These are phyloP conservation scores for Pseudorasbora parva DNA, from an alignment of 2,113 vertebrate genomes.

Conservation along the genomic window DNA sequence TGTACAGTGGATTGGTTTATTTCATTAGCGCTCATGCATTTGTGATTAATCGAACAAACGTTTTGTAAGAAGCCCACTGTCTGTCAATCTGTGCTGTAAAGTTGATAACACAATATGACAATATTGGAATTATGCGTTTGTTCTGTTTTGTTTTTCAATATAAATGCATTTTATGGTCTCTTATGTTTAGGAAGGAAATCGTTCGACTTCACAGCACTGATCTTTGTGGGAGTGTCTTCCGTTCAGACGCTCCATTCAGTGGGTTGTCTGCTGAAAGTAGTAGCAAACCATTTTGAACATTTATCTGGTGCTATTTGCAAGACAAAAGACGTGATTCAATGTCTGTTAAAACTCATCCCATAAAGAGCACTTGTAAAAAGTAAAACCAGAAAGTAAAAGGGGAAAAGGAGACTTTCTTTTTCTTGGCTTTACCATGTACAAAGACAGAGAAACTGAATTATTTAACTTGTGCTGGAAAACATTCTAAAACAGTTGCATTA, in stretches of 20 bases:
- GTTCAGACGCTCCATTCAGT: conserved; percentile 19
- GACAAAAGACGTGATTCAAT: conserved; percentile 63
- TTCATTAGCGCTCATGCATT: not conserved
- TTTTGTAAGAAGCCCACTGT: not conserved
- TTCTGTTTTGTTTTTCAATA: not conserved
- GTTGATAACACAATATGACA: not conserved
- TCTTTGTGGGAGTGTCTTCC: conserved; percentile 40
- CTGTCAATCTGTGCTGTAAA: conserved; percentile 14
- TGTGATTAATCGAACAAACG: not conserved
- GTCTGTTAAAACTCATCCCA: conserved; percentile 60
- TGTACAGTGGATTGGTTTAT: conserved; percentile 25
- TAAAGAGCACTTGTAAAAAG: conserved; percentile 64
- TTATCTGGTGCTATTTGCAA: conserved; percentile 63
- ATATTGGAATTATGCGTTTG: not conserved
- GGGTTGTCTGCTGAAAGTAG: conserved; percentile 53
- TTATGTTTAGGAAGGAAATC: conserved; percentile 52
- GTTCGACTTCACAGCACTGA: conserved; percentile 47
- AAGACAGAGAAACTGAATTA: not conserved
- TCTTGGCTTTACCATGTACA: not conserved
- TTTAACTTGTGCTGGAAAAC: not conserved
- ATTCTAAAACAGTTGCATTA: not conserved
- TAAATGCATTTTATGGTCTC: not conserved
- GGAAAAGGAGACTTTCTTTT: conserved; percentile 17
- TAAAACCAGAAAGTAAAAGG: conserved; percentile 32
- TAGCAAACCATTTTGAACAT: conserved; percentile 45